Percentiles rank a stretch among this genome's conserved stretches.
These are phyloP conservation scores for Cephus runcator DNA, from an alignment of 2,888 invertebrate species.

Conservation along the genomic window DNA sequence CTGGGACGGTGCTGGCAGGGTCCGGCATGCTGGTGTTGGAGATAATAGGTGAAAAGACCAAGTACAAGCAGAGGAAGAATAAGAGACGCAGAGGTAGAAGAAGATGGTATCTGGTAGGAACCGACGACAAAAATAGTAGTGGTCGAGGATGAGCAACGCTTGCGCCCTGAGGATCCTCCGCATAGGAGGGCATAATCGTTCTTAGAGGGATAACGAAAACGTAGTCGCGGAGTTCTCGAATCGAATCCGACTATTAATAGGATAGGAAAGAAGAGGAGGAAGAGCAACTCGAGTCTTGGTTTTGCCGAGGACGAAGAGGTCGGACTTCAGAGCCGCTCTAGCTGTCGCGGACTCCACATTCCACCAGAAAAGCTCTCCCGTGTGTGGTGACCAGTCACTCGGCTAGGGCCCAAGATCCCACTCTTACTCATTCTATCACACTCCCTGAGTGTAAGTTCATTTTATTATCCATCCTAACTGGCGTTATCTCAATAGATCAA, in stretches of 20 bases:
- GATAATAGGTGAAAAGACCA: slow-evolving; percentile 21
- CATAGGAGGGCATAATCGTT: background rate
- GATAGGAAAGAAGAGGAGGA: slow-evolving; percentile 36
- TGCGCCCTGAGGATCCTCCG: slow-evolving; percentile 22
- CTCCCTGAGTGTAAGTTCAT: slow-evolving; percentile 66
- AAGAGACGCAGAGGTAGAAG: background rate
- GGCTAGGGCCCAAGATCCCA: slow-evolving; percentile 54
- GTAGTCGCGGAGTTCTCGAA: slow-evolving; percentile 28
- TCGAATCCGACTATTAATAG: slow-evolving; percentile 35
- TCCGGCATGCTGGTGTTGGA: background rate
- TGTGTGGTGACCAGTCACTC: slow-evolving; percentile 37
- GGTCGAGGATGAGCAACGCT: slow-evolving; percentile 41
- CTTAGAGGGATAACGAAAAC: background rate
- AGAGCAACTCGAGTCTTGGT: slow-evolving; percentile 43
- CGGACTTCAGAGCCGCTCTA: slow-evolving; percentile 73
- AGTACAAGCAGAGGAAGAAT: background rate
- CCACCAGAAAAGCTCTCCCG: slow-evolving; percentile 67
- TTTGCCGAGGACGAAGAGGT: slow-evolving; percentile 50
- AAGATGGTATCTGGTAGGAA: slow-evolving; percentile 18
- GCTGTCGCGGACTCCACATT: slow-evolving; percentile 79
- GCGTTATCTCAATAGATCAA: background rate
- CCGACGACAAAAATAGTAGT: slow-evolving; percentile 42
- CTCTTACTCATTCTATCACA: slow-evolving; percentile 68
- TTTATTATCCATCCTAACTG: background rate
- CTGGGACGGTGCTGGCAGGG: background rate